Base-by-base conservation (phyloP, 2,888 invertebrate genomes). In the Nycteola revayana region DNA sequence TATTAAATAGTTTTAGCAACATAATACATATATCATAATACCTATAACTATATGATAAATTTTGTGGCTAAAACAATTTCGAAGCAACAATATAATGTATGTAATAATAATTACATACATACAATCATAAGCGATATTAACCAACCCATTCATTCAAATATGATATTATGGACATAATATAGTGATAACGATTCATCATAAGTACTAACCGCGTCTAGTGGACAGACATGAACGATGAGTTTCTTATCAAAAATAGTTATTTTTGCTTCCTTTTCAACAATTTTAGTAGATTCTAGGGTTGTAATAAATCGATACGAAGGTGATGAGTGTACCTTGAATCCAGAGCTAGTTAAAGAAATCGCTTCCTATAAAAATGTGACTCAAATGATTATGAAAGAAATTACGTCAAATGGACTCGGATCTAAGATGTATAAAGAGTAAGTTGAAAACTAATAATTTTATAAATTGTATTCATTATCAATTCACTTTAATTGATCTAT, bases 341-440 rank as follows among this genome's bases (percentile, higher is more conserved):
- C 37, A 17, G 42, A 53, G 1, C 36, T 75, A 17, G 30, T 64
- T 0, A 43, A 75, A 7, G 93, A 93, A 82, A 93, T 94, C 46
- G 74, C 79, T 8, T 77, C 88, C 1, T 92, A 92, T 55, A 66
- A 81, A 51, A 71, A 80, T 35, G 58, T 81, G 4, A 89, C 90
- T 0, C 60, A 83, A 22, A 53, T 42, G 32, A 92, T 92, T 34
- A 75, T 91, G 36, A 55, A 83, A 4, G 73, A 80, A 32, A 76
- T 90, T 7, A 60, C 68, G 1, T 55, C 63, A 25, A 90, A 90
- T 6, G 60, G 68, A 0, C 1, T 85, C 81, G 35, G 89, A 90
- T 53, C 76, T 78, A 1, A 67, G 25, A 90, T 91, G n/a, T 92
- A 89, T 68, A 53, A 79, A 3, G 82, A 75, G 84, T 85, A 52